Evolutionary conservation across 2,888 invertebrate species (phyloP).

Genomic region (Apotomis capreana): DNA sequence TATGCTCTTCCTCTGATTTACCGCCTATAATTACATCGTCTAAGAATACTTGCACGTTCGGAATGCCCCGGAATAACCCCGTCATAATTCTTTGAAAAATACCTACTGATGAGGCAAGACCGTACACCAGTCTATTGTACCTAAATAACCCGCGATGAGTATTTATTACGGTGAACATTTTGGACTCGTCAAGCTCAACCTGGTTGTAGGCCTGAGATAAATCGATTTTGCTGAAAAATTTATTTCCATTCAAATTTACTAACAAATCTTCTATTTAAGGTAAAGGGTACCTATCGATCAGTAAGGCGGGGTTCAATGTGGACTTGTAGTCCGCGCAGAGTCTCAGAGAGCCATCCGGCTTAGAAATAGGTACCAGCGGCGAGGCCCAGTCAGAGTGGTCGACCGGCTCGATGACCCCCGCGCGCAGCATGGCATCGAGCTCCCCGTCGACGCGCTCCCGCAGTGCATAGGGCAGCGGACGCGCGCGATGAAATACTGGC

Average conservation of each 20-base stretch:
- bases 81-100: conserved; percentile 18
- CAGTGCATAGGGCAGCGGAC: conserved; percentile 1
- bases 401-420: conserved; percentile 2
- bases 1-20: neutral
- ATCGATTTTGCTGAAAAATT: conserved; percentile 8
- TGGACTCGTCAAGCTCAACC: conserved; percentile 9
- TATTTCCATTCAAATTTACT: conserved; percentile 10
- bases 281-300: conserved; percentile 18
- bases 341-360: conserved; percentile 30
- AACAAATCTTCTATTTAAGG: conserved; percentile 8
- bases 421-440: conserved; percentile 11
- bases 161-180: conserved; percentile 6
- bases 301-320: conserved; percentile 7
- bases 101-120: neutral
- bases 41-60: conserved; percentile 15
- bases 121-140: neutral
- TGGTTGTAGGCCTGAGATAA: conserved; percentile 3
- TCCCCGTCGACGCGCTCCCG: conserved; percentile 10
- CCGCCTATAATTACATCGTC: conserved; percentile 15
- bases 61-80: neutral
- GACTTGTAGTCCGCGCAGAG: conserved; percentile 29
- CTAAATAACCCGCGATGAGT: conserved; percentile 10
- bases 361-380: conserved; percentile 29
- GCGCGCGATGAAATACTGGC: neutral
- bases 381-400: conserved; percentile 35